Evolutionary conservation across 2,113 vertebrate species (phyloP).

Genomic region (Phyllopteryx taeniolatus): DNA sequence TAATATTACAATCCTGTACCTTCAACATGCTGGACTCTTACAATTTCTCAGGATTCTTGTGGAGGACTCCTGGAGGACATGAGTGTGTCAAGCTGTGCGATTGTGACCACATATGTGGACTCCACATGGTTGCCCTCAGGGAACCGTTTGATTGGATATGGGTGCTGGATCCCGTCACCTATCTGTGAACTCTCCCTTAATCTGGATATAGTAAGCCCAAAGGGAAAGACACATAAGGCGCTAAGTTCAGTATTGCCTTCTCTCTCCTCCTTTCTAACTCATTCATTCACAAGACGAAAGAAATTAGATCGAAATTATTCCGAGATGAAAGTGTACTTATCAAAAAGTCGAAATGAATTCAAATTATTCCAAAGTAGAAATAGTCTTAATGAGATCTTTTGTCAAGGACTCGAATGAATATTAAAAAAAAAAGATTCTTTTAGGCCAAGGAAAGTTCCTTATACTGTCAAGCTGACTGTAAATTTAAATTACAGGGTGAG

Average conservation of each 20-base stretch:
- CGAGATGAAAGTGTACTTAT: neutral
- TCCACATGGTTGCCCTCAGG: conserved; percentile 66
- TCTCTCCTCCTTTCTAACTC: conserved; percentile 47
- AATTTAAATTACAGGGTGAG: neutral
- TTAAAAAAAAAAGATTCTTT: too few species aligned
- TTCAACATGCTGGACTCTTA: conserved; percentile 35
- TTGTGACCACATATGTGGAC: conserved; percentile 68
- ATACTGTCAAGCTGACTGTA: neutral
- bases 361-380: neutral
- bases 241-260: conserved; percentile 49
- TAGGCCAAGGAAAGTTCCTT: too few species aligned
- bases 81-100: conserved; percentile 53
- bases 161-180: conserved; percentile 68
- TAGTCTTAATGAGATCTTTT: neutral
- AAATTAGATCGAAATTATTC: neutral
- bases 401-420: neutral
- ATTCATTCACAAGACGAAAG: conserved; percentile 49
- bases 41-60: conserved; percentile 43
- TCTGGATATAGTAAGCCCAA: conserved; percentile 71
- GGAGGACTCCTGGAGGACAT: conserved; percentile 69
- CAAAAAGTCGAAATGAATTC: neutral
- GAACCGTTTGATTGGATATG: conserved; percentile 66
- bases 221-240: conserved; percentile 62
- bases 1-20: conserved; percentile 24
- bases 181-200: conserved; percentile 66